A percentile compares a stretch with the other conserved stretches of the same genome.
Conservation (phyloP, 2,888 invertebrate species). For the Sphecodes monilicornis region DNA sequence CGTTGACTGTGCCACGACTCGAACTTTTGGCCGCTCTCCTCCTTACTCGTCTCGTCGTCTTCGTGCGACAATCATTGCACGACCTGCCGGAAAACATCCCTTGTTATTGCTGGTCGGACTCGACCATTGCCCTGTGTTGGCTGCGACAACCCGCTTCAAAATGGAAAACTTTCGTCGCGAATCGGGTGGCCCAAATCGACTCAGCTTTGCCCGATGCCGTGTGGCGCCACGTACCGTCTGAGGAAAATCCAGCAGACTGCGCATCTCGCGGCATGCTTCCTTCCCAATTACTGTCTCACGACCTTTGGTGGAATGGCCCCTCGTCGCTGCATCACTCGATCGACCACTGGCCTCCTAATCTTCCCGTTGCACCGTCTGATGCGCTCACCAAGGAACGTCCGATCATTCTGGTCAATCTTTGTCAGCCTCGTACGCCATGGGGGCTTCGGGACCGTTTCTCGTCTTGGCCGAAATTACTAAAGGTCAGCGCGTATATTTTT, state of each 20-base stretch:
- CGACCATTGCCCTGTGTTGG: conserved; percentile 2
- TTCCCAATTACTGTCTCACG: not conserved
- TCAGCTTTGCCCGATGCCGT: not conserved
- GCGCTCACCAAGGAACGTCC: not conserved
- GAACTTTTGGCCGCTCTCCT: conserved; percentile 10
- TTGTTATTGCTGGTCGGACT: conserved; percentile 14
- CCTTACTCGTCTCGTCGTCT: not conserved
- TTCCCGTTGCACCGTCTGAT: not conserved
- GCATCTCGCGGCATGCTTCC: not conserved
- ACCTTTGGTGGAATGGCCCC: not conserved
- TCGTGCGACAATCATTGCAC: not conserved
- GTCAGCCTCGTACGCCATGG: not conserved
- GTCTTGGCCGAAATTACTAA: not conserved
- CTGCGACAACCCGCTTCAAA: not conserved
- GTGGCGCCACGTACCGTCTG: conserved; percentile 10
- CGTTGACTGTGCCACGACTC: not conserved
- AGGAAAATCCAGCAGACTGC: conserved; percentile 12
- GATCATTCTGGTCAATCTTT: not conserved
- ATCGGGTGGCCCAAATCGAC: conserved; percentile 5
- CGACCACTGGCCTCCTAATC: too few relatives aligned
- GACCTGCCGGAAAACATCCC: accelerated
- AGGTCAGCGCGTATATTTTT: conserved; percentile 3
- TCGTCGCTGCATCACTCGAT: not conserved
- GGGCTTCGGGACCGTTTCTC: not conserved
- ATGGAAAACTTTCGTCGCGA: conserved; percentile 22